A percentile compares a stretch with the other conserved stretches of the same genome.
These are phyloP conservation scores for Crocidura indochinensis DNA, from an alignment of 2,797 vertebrate species.

Conservation along the genomic window DNA sequence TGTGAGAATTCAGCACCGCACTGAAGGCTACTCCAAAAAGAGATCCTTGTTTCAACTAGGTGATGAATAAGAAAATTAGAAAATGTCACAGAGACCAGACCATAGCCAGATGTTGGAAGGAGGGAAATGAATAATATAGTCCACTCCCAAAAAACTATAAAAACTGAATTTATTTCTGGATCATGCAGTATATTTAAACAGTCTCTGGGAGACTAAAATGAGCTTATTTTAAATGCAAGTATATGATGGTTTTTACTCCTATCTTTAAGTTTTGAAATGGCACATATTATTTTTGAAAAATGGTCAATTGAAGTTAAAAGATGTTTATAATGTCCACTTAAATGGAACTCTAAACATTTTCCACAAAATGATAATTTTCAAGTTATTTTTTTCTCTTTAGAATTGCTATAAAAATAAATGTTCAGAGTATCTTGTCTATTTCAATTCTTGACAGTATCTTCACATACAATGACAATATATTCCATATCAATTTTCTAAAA, in stretches of 20 bases:
- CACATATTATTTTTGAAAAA: constrained; percentile 70
- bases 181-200: constrained; percentile 23
- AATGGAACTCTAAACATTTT: constrained; percentile 57
- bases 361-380: constrained; percentile 67
- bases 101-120: background rate
- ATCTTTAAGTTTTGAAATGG: constrained; percentile 74
- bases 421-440: background rate
- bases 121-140: background rate
- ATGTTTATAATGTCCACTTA: constrained; percentile 35
- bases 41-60: constrained; percentile 19
- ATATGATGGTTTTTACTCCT: constrained; percentile 24
- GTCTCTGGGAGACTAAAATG: constrained; percentile 25
- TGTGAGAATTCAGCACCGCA: background rate
- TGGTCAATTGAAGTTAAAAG: background rate
- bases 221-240: constrained; percentile 70
- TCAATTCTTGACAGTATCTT: background rate
- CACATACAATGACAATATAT: background rate
- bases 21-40: background rate
- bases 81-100: background rate
- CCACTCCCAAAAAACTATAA: background rate
- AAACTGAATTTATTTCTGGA: background rate
- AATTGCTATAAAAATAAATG: constrained; percentile 14
- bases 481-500: background rate
- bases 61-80: constrained; percentile 16
- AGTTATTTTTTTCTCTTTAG: constrained; percentile 2